Conservation (phyloP, 2,888 invertebrate species). For the Elmis aenea region DNA sequence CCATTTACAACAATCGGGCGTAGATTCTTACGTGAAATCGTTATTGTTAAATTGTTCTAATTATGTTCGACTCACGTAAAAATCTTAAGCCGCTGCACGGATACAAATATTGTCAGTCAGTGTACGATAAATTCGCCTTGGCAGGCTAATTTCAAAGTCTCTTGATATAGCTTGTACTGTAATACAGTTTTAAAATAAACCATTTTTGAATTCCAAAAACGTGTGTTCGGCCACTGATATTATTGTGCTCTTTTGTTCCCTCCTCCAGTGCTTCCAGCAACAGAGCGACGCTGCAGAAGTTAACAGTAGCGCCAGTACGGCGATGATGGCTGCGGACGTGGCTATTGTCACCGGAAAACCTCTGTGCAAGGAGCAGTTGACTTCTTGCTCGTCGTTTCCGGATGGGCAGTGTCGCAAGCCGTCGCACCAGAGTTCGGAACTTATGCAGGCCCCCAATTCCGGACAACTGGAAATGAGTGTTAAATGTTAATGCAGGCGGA, state of each 20-base stretch:
- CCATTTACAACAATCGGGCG: neutral
- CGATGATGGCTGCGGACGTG: conserved; percentile 30
- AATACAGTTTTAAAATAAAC: conserved; percentile 44
- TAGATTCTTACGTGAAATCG: too few relatives aligned
- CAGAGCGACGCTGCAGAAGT: conserved; percentile 34
- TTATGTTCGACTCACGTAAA: too few relatives aligned
- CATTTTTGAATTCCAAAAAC: conserved; percentile 45
- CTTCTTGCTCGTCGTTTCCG: conserved; percentile 74
- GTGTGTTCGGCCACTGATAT: conserved; percentile 46
- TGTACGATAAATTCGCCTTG: conserved; percentile 19
- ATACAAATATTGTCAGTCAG: conserved; percentile 22
- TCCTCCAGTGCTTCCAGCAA: conserved; percentile 39
- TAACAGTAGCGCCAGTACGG: conserved; percentile 35
- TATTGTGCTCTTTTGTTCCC: conserved; percentile 43
- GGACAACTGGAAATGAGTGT: conserved; percentile 62
- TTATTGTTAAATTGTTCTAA: too few relatives aligned
- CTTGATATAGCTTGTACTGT: too few relatives aligned
- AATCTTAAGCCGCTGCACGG: too few relatives aligned
- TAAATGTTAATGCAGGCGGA: too few relatives aligned
- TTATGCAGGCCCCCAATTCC: conserved; percentile 76
- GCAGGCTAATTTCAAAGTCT: too few relatives aligned
- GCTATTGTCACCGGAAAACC: conserved; percentile 59
- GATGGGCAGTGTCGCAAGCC: conserved; percentile 75
- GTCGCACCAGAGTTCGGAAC: conserved; percentile 74
- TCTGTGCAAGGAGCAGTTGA: conserved; percentile 63